Percentiles rank a stretch among this genome's conserved stretches.
These are phyloP conservation scores for Buceros bicornis DNA, from an alignment of 2,797 vertebrate genomes.

Conservation along the genomic window DNA sequence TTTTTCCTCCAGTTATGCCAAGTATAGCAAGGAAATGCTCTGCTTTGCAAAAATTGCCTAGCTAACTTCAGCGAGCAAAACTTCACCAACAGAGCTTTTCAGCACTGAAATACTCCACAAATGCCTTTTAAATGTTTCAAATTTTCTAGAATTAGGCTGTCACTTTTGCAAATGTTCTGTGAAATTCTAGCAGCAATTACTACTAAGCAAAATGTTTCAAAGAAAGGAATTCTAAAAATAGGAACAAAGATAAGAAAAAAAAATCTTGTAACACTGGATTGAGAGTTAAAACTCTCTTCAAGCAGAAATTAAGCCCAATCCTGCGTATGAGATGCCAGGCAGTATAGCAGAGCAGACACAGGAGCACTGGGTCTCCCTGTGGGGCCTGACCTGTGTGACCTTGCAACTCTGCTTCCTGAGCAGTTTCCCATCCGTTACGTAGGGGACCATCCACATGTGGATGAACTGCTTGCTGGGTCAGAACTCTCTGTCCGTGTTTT, in stretches of 20 bases:
- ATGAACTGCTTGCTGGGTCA: background rate
- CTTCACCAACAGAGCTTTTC: slow-evolving; percentile 40
- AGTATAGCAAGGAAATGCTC: slow-evolving; percentile 48
- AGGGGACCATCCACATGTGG: background rate
- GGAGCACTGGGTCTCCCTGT: background rate
- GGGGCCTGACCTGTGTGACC: background rate
- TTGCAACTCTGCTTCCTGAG: background rate
- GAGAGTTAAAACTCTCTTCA: slow-evolving; percentile 31
- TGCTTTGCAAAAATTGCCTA: slow-evolving; percentile 49
- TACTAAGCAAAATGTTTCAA: slow-evolving; percentile 41
- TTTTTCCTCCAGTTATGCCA: slow-evolving; percentile 60
- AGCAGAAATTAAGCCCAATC: background rate
- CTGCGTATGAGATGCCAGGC: rapidly evolving
- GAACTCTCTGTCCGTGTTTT: background rate
- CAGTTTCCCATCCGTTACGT: rapidly evolving
- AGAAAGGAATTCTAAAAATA: slow-evolving; percentile 53
- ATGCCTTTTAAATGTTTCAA: slow-evolving; percentile 61
- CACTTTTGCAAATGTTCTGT: slow-evolving; percentile 56
- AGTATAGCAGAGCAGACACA: background rate
- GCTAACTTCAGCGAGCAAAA: slow-evolving; percentile 39
- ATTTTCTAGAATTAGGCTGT: slow-evolving; percentile 76
- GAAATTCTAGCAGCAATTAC: slow-evolving; percentile 73
- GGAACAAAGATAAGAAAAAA: slow-evolving; percentile 17
- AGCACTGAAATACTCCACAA: slow-evolving; percentile 44
- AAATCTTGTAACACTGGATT: background rate